Conservation (phyloP, 2,113 vertebrate species). For the Xiphias gladius region DNA sequence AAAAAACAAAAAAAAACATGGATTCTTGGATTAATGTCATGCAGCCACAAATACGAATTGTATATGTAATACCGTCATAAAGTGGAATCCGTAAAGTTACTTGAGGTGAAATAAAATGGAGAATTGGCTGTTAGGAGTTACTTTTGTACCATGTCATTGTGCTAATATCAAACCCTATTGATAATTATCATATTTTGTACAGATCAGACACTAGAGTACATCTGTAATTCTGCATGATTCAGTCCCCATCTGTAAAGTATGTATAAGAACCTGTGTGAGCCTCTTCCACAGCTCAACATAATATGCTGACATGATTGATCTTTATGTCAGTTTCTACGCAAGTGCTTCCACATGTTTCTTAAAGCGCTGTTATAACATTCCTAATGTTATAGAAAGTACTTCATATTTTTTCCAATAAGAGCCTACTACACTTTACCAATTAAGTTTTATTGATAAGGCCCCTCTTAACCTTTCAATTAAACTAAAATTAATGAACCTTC, state of each 20-base stretch:
- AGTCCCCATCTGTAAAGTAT: neutral
- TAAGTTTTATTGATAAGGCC: neutral
- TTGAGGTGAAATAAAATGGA: neutral
- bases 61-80: neutral
- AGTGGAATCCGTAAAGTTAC: neutral
- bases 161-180: neutral
- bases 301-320: conserved; percentile 33
- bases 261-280: neutral
- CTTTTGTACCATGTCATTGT: neutral
- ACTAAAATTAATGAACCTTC: neutral
- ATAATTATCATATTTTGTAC: neutral
- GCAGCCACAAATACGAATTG: neutral
- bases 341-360: conserved; percentile 19
- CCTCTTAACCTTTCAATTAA: neutral
- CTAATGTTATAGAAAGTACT: neutral
- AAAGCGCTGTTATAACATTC: neutral
- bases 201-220: neutral
- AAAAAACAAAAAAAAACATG: neutral
- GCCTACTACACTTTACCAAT: conserved; percentile 14
- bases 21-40: neutral
- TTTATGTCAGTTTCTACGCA: conserved; percentile 44
- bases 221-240: neutral
- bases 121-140: neutral
- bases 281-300: conserved; percentile 9
- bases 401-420: neutral